phyloP scores from a whole-genome alignment of 2,113 vertebrate species.

The Platysteira castanea region DNA sequence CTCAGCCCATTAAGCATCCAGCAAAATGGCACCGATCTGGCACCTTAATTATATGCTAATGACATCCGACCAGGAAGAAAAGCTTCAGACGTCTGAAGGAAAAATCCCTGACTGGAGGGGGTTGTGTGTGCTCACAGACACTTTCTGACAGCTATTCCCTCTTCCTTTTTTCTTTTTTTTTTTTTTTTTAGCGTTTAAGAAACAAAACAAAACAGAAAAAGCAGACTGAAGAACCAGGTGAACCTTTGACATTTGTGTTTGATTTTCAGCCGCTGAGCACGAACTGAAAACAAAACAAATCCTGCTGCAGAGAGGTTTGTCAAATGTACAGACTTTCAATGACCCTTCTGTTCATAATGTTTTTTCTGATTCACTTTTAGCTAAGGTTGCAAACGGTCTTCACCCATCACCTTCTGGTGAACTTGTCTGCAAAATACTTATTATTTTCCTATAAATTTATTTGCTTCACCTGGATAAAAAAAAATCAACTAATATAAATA shows the following conservation, averaged over 20 bases:
- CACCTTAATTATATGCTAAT: slow-evolving; percentile 49
- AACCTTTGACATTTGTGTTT: slow-evolving; percentile 29
- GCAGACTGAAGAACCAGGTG: background rate
- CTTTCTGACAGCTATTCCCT: background rate
- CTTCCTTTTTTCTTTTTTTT: no score
- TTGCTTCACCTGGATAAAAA: background rate
- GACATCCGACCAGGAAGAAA: background rate
- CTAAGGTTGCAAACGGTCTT: background rate
- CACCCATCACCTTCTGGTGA: background rate
- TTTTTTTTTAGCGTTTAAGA: background rate
- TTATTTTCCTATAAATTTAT: background rate
- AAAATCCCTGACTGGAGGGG: background rate
- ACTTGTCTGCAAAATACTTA: background rate
- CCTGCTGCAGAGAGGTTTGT: background rate
- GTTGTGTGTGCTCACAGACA: background rate
- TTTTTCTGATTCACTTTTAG: background rate
- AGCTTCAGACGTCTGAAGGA: background rate
- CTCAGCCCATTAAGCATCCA: background rate
- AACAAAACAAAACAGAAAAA: background rate
- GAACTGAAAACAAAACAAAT: slow-evolving; percentile 44
- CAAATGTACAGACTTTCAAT: background rate
- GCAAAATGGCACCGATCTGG: slow-evolving; percentile 6
- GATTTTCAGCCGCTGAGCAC: background rate
- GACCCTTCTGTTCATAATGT: background rate
- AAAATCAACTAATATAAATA: background rate